Evolutionary conservation across 2,888 invertebrate species (phyloP).

Genomic region (Drosophila phalerata): DNA sequence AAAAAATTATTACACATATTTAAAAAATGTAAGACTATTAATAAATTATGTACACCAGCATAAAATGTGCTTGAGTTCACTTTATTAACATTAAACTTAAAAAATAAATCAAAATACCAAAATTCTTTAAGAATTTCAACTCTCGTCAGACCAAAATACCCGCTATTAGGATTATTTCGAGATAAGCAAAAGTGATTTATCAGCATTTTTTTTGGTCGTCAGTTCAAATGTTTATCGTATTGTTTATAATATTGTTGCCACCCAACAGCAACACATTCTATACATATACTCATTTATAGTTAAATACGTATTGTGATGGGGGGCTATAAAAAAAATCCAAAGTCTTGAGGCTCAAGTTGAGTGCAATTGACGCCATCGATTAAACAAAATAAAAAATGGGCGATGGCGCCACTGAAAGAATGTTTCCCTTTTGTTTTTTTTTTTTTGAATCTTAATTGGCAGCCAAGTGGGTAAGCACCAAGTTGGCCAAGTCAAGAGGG

Average conservation of each 20-base stretch:
- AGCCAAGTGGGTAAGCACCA: constrained; percentile 17
- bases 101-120: neutral
- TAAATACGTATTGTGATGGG: neutral
- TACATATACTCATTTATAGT: constrained; percentile 9
- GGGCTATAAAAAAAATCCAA: constrained; percentile 10
- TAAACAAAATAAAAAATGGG: constrained; percentile 60
- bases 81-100: too few relatives aligned
- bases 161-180: neutral
- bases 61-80: too few relatives aligned
- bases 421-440: neutral
- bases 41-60: too few relatives aligned
- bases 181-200: neutral
- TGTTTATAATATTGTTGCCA: constrained; percentile 7
- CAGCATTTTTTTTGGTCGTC: constrained; percentile 13
- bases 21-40: too few relatives aligned
- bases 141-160: neutral
- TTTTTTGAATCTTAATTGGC: constrained; percentile 34
- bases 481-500: constrained; percentile 13
- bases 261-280: neutral
- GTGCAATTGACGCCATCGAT: constrained; percentile 73
- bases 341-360: constrained; percentile 44
- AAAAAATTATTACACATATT: too few relatives aligned
- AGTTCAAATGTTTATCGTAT: constrained; percentile 4
- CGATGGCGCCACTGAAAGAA: constrained; percentile 36
- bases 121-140: too few relatives aligned